Evolutionary conservation across 2,888 invertebrate species (phyloP).

Genomic region (Caenorhabditis plicata): DNA sequence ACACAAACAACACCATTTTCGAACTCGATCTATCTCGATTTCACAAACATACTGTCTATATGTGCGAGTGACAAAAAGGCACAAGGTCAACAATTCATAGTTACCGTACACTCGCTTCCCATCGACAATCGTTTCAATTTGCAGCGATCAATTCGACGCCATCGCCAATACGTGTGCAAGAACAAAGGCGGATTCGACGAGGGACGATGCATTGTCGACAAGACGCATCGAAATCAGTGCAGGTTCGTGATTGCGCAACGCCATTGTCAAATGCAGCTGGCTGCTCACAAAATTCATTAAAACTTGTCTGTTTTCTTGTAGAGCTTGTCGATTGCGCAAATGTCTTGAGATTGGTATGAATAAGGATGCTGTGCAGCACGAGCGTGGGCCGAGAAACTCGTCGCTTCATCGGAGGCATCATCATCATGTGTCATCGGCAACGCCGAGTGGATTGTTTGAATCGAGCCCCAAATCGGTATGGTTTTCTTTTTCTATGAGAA

Average conservation of each 20-base stretch:
- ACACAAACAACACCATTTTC: no score
- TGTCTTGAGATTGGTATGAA: slow-evolving; percentile 94
- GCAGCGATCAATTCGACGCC: slow-evolving; percentile 89
- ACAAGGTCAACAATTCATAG: no score
- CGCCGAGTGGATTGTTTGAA: no score
- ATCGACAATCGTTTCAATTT: slow-evolving; percentile 7
- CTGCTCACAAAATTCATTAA: no score
- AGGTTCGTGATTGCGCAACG: slow-evolving; percentile 49
- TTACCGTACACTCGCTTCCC: neutral
- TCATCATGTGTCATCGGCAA: no score
- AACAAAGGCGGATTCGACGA: slow-evolving; percentile 75
- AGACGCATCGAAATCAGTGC: slow-evolving; percentile 93
- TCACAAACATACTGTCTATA: no score
- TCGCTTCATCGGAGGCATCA: slow-evolving; percentile 84
- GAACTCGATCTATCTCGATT: no score
- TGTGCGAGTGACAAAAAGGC: no score
- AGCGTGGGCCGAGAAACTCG: slow-evolving; percentile 81
- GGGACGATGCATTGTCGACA: slow-evolving; percentile 86
- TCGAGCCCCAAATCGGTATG: slow-evolving; percentile 38
- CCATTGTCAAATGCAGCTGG: no score
- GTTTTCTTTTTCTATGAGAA: no score
- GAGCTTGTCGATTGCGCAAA: slow-evolving; percentile 86
- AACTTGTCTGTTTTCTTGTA: slow-evolving; percentile 4
- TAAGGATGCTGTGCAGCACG: slow-evolving; percentile 88
- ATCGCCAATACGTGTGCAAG: slow-evolving; percentile 92